Conservation (phyloP, 1,140 invertebrate genomes). For the Sycophaga agraensis region DNA sequence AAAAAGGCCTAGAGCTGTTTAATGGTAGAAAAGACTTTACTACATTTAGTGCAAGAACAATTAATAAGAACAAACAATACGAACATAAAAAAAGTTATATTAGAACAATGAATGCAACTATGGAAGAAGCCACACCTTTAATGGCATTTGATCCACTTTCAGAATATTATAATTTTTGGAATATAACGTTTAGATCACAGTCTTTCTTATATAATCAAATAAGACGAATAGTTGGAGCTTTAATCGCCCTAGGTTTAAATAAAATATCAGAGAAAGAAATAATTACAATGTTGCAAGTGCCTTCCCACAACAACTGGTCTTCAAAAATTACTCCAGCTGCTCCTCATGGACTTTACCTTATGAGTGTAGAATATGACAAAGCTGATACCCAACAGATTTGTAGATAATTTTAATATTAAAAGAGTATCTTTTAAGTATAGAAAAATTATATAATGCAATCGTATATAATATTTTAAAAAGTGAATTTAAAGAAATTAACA, state of each 20-base stretch:
- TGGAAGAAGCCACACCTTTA: conserved; percentile 52
- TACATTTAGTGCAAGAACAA: conserved; percentile 61
- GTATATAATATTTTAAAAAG: no score
- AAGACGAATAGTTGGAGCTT: conserved; percentile 67
- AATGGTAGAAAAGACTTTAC: conserved; percentile 65
- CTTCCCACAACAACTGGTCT: conserved; percentile 67
- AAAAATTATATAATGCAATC: no score
- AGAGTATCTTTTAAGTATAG: no score
- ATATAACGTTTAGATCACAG: conserved; percentile 63
- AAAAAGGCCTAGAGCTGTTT: conserved; percentile 35
- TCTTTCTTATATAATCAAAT: conserved; percentile 75
- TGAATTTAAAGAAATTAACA: no score
- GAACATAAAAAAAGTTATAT: conserved; percentile 44
- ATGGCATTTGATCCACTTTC: conserved; percentile 46
- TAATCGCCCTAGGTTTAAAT: conserved; percentile 63
- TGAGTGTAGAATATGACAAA: conserved; percentile 66
- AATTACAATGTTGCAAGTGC: conserved; percentile 71
- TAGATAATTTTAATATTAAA: no score
- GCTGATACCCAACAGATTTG: conserved; percentile 41
- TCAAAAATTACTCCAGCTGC: conserved; percentile 54
- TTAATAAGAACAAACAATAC: conserved; percentile 40
- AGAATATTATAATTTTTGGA: conserved; percentile 63
- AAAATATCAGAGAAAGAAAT: conserved; percentile 64
- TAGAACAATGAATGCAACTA: conserved; percentile 54
- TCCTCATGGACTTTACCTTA: conserved; percentile 68